Evolutionary conservation across 2,113 vertebrate genomes (phyloP), one percentile per base, ranked within the genome.

Genomic region (Sylvia atricapilla): DNA sequence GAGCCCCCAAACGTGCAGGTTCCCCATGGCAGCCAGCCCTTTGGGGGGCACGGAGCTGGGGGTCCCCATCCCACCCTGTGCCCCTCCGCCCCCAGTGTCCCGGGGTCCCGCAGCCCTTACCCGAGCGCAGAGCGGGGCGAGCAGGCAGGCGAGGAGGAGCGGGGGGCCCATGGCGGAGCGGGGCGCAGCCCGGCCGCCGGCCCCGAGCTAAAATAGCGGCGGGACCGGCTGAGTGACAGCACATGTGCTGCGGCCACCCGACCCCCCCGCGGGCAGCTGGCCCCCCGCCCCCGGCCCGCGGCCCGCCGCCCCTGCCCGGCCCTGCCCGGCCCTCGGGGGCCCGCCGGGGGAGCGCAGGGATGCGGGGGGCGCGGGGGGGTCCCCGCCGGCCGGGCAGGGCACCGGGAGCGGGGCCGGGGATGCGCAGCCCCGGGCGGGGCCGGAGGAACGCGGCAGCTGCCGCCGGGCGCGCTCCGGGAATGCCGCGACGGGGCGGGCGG

Each of bases 161-260:
- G 41, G 43, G 59, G 82, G 15, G 82, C 78, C 95, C 98, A 97
- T 98, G 80, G 64, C 74, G 28, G 77, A 41, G 85, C 31, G 72
- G 35, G 80, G 58, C 60, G 30, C 58, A 14, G 72, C 62, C 77
- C 69, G 84, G 77, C 77, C 77, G 59, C 83, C 66, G 43, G 77
- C 68, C 66, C 64, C 49, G 88, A 69, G 85, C 95, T 84, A 66
- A 92, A 96, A 93, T 96, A 93, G 89, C 77, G 23, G 93, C 39
- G 74, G 75, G 60, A 47, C 78, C 47, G 88, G 80, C 92, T 98
- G 98, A 98, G 96, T 97, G 98, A 98, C 98, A 98, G 98, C 98
- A 97, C 98, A 58, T 97, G 97, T 98, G 98, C 91, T 72, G 69
- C 46, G 83, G 83, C 77, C 58, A 44, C 79, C 68, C 80, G 84